Percentiles rank a stretch among this genome's conserved stretches.
Evolutionary conservation across 1,140 invertebrate genomes (phyloP).

Genomic region (Lucilia cuprina): DNA sequence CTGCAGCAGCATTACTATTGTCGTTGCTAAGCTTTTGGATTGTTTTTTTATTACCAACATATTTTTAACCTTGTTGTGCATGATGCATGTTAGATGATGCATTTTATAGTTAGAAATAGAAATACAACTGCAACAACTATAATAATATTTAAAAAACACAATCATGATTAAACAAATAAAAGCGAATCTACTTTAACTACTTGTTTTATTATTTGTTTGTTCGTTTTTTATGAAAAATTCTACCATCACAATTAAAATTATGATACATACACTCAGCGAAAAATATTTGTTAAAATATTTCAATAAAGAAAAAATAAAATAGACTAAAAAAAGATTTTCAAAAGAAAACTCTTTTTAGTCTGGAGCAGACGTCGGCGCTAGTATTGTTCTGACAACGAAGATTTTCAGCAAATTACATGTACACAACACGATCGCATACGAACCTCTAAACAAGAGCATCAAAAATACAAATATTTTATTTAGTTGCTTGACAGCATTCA

Average conservation of each 20-base stretch:
- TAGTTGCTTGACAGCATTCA: no score
- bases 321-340: no score
- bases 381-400: no score
- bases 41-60: background rate
- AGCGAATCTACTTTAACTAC: slow-evolving; percentile 14
- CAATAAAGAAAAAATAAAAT: no score
- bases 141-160: background rate
- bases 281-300: background rate
- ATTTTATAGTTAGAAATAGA: slow-evolving; percentile 12
- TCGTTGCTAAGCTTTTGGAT: background rate
- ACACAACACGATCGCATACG: no score
- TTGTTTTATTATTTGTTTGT: background rate
- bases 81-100: slow-evolving; percentile 17
- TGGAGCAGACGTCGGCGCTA: no score
- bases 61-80: slow-evolving; percentile 6
- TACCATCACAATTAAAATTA: background rate
- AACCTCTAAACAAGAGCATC: no score
- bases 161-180: slow-evolving; percentile 15
- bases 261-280: background rate
- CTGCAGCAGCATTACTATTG: background rate
- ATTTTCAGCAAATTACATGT: no score
- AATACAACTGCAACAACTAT: background rate
- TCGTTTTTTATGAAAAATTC: background rate
- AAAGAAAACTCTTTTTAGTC: no score
- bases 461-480: no score